A percentile compares a stretch with the other conserved stretches of the same genome.
Conservation (phyloP, 2,797 vertebrate species). For the Epinephelus awoara region DNA sequence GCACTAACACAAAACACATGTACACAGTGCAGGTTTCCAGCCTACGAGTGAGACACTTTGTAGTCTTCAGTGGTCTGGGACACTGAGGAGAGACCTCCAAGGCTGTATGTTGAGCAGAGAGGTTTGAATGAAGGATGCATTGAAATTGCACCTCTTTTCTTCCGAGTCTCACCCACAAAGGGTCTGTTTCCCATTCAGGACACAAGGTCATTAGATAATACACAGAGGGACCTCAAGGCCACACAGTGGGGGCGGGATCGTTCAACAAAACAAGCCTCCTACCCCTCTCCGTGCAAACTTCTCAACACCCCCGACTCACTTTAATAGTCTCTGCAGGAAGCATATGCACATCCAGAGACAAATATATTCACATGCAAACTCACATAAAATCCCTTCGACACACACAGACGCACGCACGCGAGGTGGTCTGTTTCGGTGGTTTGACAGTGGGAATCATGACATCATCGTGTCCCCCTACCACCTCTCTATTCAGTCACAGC, state of each 20-base stretch:
- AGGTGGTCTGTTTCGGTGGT: constrained; percentile 33
- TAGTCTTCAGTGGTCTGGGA: constrained; percentile 44
- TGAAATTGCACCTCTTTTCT: constrained; percentile 72
- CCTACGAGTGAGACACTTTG: constrained; percentile 51
- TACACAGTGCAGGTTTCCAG: constrained; percentile 34
- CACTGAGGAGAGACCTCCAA: constrained; percentile 62
- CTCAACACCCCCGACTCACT: constrained; percentile 26
- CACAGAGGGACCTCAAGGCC: constrained; percentile 76
- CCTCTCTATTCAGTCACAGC: constrained; percentile 45
- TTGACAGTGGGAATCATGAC: constrained; percentile 66
- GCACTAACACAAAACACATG: constrained; percentile 51
- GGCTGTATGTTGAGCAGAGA: constrained; percentile 54
- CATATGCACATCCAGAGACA: constrained; percentile 39
- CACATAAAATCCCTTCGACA: constrained; percentile 21
- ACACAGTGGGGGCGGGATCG: constrained; percentile 61
- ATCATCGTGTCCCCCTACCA: constrained; percentile 55
- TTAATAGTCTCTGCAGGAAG: constrained; percentile 42
- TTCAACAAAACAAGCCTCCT: constrained; percentile 62
- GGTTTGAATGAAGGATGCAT: constrained; percentile 74
- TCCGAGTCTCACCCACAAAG: constrained; percentile 68
- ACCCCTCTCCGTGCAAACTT: constrained; percentile 47
- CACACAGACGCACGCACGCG: constrained; percentile 11
- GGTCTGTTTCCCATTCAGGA: constrained; percentile 82
- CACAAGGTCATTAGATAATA: constrained; percentile 83
- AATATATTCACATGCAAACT: constrained; percentile 46